Evolutionary conservation across 2,113 vertebrate genomes (phyloP), one percentile per base, ranked within the genome.

Genomic region (Elephantulus edwardii): DNA sequence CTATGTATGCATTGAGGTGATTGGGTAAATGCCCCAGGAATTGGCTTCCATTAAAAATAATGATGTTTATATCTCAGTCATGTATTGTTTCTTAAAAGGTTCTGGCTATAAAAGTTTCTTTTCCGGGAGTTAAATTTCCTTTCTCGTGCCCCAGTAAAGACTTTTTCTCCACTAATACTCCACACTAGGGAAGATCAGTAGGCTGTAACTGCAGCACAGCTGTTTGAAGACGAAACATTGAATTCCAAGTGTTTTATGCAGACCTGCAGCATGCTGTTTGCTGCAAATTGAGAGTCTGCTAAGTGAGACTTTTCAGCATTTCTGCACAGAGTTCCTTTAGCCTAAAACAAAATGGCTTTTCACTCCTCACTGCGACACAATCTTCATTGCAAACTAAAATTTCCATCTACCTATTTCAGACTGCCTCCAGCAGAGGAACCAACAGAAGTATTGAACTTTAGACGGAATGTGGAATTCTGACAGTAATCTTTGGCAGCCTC

Each of bases 261-360:
- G 92, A 94, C 88, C 71, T 68, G 70, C 70, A 79, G 85, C 94
- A 92, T 90, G 86, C 93, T 93, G 75, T 90, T 95, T 88, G 71
- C 72, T 92, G 42, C 72, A 93, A 95, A 95, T 77, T 92, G 91
- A 91, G 50, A 94, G 38, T 83, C 93, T 95, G 93, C 48, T 95
- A 91, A 95, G 70, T 75, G 85, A 92, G 33, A 83, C 52, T 80
- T n/a, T 95, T 92, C 92, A 81, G 7, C 88, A 81, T 91, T 95
- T 95, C 76, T 77, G 60, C 94, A 44, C 68, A 83, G 83, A 91
- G 82, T 92, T 93, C 54, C 48, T 88, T 95, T 96, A 75, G 82
- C 91, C 90, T 93, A 88, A 95, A 94, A 96, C 85, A 95, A 95
- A 95, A 96, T 92, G 91, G 48, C 60, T 95, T 94, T 95, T 95